Evolutionary conservation across 2,113 vertebrate species (phyloP).

Genomic region (Haemorhous mexicanus): DNA sequence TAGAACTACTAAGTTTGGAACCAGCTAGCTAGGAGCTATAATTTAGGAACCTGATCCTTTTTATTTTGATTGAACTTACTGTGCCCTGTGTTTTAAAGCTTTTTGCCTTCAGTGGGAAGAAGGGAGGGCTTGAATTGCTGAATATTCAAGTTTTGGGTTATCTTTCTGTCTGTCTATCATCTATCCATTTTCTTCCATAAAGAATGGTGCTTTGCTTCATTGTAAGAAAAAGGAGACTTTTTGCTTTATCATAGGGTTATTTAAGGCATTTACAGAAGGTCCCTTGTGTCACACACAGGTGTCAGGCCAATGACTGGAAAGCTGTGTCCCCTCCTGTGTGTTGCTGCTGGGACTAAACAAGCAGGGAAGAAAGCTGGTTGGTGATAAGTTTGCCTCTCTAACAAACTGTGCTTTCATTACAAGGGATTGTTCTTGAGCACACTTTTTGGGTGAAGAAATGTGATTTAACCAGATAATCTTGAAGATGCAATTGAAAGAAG

Average conservation of each 20-base stretch:
- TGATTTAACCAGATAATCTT: not conserved
- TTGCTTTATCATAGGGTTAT: not conserved
- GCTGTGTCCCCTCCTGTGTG: not conserved
- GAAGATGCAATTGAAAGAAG: not conserved
- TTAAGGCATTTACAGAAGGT: not conserved
- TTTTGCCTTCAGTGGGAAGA: not conserved
- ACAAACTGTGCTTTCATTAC: not conserved
- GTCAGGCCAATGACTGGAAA: not conserved
- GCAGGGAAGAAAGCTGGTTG: accelerated
- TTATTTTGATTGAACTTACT: not conserved
- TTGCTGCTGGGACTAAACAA: not conserved
- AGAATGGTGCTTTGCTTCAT: not conserved
- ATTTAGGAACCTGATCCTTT: not conserved
- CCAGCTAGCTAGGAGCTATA: not conserved
- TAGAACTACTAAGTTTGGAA: not conserved
- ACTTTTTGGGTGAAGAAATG: not conserved
- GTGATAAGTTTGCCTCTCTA: not conserved
- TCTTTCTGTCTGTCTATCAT: not conserved
- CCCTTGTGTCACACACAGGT: not conserved
- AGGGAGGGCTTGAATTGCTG: not conserved
- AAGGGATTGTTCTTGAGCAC: not conserved
- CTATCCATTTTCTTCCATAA: not conserved
- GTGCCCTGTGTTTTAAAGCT: not conserved
- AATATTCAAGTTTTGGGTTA: not conserved
- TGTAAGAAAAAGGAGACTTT: not conserved